Percentiles rank a stretch among this genome's conserved stretches.
Conservation (phyloP, 2,888 invertebrate species). For the Branchipolynoe longqiensis region DNA sequence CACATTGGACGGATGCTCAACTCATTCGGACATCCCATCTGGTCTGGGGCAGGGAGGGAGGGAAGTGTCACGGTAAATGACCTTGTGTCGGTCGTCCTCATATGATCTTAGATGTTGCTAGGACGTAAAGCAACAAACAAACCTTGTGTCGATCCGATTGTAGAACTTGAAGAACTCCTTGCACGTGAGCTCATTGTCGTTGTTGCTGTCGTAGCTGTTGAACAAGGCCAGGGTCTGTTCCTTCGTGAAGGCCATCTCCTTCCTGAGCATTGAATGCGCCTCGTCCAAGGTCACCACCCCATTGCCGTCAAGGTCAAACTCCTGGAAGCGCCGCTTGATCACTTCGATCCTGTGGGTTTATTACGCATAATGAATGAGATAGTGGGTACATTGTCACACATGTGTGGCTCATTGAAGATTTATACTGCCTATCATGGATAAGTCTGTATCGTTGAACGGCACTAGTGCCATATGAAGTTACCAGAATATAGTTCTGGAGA, state of each 20-base stretch:
- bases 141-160: slow-evolving; percentile 63
- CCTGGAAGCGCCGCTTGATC: slow-evolving; percentile 62
- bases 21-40: too few species aligned
- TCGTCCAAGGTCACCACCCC: slow-evolving; percentile 65
- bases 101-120: too few species aligned
- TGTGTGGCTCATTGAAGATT: too few species aligned
- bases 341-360: slow-evolving; percentile 61
- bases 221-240: slow-evolving; percentile 64
- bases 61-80: neutral
- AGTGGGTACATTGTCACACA: too few species aligned
- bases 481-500: too few species aligned
- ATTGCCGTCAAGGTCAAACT: slow-evolving; percentile 65
- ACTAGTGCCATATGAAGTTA: too few species aligned
- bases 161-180: slow-evolving; percentile 66
- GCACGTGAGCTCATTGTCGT: slow-evolving; percentile 64
- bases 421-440: too few species aligned
- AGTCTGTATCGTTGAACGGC: too few species aligned
- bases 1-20: too few species aligned
- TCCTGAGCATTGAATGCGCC: slow-evolving; percentile 63
- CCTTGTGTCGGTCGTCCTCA: neutral
- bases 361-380: too few species aligned
- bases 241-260: slow-evolving; percentile 64
- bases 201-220: slow-evolving; percentile 63
- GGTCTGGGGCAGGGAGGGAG: neutral
- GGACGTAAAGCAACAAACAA: too few species aligned